Evolutionary conservation across 2,113 vertebrate species (phyloP).

Genomic region (Solenodon paradoxus): DNA sequence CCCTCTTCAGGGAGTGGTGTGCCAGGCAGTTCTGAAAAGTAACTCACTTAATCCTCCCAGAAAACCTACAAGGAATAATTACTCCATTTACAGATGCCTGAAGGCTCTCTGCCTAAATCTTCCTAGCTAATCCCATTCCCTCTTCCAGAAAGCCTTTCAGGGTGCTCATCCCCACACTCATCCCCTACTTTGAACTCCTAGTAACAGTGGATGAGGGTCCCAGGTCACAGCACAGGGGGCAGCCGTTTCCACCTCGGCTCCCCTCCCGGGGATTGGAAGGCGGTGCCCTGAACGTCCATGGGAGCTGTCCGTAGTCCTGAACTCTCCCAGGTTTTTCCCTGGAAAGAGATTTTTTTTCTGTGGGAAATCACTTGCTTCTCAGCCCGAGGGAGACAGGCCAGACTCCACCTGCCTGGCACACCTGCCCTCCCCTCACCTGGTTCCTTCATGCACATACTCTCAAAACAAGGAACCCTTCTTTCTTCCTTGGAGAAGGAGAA

Average conservation of each 20-base stretch:
- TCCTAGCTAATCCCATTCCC: neutral
- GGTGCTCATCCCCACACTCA: neutral
- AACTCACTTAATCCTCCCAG: neutral
- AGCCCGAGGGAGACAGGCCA: neutral
- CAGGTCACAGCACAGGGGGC: neutral
- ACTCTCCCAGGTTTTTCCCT: neutral
- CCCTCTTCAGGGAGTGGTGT: neutral
- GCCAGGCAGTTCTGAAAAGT: neutral
- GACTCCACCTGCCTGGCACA: neutral
- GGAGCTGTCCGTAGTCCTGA: constrained; percentile 32
- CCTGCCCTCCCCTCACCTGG: neutral
- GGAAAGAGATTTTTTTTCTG: neutral
- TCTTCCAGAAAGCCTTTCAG: neutral
- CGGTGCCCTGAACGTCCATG: fast-evolving
- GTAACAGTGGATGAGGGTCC: neutral
- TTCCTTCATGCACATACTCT: neutral
- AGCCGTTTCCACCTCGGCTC: neutral
- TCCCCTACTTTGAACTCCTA: neutral
- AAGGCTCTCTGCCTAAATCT: neutral
- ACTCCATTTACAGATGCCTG: neutral
- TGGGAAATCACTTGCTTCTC: neutral
- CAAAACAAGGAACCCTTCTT: neutral
- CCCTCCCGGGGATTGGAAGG: neutral
- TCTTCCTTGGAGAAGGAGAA: constrained; percentile 31
- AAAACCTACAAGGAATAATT: neutral